phyloP scores from a whole-genome alignment of 2,888 invertebrate genomes.

The Pinctada fucata region DNA sequence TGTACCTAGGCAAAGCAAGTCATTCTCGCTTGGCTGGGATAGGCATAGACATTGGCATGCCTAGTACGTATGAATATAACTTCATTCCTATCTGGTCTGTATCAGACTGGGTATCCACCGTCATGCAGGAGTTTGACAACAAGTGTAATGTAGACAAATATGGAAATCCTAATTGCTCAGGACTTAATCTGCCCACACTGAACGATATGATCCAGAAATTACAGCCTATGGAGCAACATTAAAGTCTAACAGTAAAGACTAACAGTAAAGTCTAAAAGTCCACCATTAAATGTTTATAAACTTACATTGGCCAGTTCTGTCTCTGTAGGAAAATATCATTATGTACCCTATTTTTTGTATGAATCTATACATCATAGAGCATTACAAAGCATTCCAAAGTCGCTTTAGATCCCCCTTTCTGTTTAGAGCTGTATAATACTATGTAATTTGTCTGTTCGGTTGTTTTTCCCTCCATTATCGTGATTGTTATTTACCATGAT shows the following conservation, averaged over 20 bases:
- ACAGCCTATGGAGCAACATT: conserved; percentile 32
- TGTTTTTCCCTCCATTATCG: no score
- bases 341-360: no score
- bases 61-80: conserved; percentile 21
- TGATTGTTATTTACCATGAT: no score
- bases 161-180: conserved; percentile 19
- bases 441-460: no score
- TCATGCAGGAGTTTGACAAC: conserved; percentile 53
- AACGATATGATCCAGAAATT: conserved; percentile 26
- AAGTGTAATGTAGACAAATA: conserved; percentile 41
- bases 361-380: no score
- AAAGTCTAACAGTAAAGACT: background rate
- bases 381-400: no score
- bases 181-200: conserved; percentile 23
- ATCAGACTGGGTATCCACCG: conserved; percentile 52
- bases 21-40: conserved; percentile 53
- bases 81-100: conserved; percentile 56
- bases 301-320: no score
- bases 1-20: conserved; percentile 51
- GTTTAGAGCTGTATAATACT: no score
- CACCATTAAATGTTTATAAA: no score
- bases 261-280: no score
- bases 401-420: no score
- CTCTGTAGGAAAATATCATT: no score
- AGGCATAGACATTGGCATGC: conserved; percentile 32